Evolutionary conservation across 2,888 invertebrate genomes (phyloP), one percentile per base, ranked within the genome.

Genomic region (Acronicta psi): DNA sequence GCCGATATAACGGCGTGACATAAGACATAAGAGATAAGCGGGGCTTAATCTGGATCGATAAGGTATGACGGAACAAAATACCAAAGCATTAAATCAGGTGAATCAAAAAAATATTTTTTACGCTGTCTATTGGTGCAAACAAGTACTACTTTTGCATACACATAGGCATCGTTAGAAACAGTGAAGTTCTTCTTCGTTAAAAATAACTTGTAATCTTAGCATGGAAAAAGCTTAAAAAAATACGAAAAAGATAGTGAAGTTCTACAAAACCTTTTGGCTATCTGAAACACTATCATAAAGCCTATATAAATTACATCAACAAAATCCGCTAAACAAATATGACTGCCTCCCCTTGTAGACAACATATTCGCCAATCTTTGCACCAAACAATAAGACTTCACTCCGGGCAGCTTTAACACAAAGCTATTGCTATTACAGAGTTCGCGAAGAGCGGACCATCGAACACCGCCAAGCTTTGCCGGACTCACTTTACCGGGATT

Each of bases 361-460:
- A 14, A 40, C 34, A 44, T 16, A 49, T 50, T 31, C 71, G 45
- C 49, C 57, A 44, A 51, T 37, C 41, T 77, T 91, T 92, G 89
- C 75, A 88, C 94, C 95, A 93, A 57, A 69, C 80, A 69, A 79
- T 72, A 79, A 87, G 85, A 85, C 86, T 88, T 89, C 90, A 89
- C 64, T 89, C 87, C 80, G 84, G 85, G 80, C 85, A 88, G 92
- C 92, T 92, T 92, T 93, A 93, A 94, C 90, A 93, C 91, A 94
- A 93, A 93, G 93, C 93, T 92, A 93, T 94, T 90, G 92, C 94
- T 92, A 93, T 94, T 93, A 93, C 92, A 83, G 89, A 90, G 92
- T 92, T 92, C 90, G 92, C 91, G 86, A 83, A 76, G 79, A 82
- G 79, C 79, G 87, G 88, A 83, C 90, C 94, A 93, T 94, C 93